A percentile compares a stretch with the other conserved stretches of the same genome.
These are phyloP conservation scores for Iselma pallidipennis DNA, from an alignment of 2,888 invertebrate species.

Conservation along the genomic window DNA sequence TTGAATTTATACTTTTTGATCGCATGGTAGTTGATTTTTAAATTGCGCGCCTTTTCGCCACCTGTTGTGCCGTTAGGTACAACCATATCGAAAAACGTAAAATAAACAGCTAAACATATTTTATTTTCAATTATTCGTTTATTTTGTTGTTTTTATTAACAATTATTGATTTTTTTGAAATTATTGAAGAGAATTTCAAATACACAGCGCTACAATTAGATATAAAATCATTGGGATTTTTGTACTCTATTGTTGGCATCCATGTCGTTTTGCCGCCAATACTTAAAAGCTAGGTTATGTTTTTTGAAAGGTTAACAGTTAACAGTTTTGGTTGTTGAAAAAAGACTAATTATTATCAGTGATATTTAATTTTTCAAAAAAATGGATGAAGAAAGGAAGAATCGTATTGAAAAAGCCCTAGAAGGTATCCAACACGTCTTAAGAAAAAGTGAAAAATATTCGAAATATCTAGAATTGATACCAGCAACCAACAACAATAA, in stretches of 20 bases:
- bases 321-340: too few relatives aligned
- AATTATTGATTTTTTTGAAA: too few relatives aligned
- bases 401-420: constrained; percentile 29
- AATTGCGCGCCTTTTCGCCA: not conserved
- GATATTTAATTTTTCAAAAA: not conserved
- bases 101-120: too few relatives aligned
- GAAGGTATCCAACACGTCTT: constrained; percentile 37
- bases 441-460: constrained; percentile 33
- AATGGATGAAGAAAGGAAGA: constrained; percentile 13
- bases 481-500: not conserved
- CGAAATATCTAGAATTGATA: constrained; percentile 28
- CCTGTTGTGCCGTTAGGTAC: too few relatives aligned
- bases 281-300: not conserved
- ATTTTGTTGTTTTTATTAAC: too few relatives aligned
- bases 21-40: too few relatives aligned
- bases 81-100: too few relatives aligned
- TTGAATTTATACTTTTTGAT: too few relatives aligned
- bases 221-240: not conserved
- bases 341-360: too few relatives aligned
- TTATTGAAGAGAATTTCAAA: too few relatives aligned
- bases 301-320: too few relatives aligned
- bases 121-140: too few relatives aligned
- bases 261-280: not conserved
- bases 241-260: not conserved
- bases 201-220: not conserved